Evolutionary conservation across 2,888 invertebrate species (phyloP), one percentile per base, ranked within the genome.

Genomic region (Mythimna albipuncta): DNA sequence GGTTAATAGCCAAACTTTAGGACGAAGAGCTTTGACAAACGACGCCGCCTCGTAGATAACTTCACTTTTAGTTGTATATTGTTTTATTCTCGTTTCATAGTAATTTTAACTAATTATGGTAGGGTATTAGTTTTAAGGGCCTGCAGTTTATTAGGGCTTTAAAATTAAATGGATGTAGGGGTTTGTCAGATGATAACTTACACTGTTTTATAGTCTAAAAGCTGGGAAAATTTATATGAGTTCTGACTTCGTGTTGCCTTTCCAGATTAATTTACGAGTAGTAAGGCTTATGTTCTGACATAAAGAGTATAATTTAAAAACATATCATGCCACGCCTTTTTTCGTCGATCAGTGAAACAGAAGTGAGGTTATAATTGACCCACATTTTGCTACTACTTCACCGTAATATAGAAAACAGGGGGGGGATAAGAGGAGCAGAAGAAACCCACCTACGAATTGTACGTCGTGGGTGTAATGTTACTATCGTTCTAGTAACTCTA

Each of bases 1-100:
- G 67, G 83, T 82, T 88, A 87, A 89, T 89, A 89, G 87, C 86
- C 83, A 83, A 89, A 89, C 88, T 89, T 89, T 76, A 64, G 68
- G 74, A 66, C 78, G 80, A 82, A 85, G 81, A 82, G 85, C 81
- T 87, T 86, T 88, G 89, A 89, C 86, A 89, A 89, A 89, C 89
- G 89, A 89, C 83, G 88, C 85, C 77, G 74, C 85, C 64, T 44
- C 59, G 75, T 62, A 74, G 79, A 81, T 80, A 78, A 84, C 84
- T 47, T 87, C 85, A 84, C 81, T 87, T 85, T 85, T 75, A 82
- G 68, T 84, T 82, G 81, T 81, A 71, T 81, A 81, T 75, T 81
- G 81, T 78, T 81, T 81, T 81, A 81, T 81, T 81, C 81, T 75
- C 64, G 81, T 75, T 77, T 73, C 64, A 77, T 82, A 77, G 77